phyloP scores from a whole-genome alignment of 2,797 vertebrate genomes.

The Microtus obscurus region DNA sequence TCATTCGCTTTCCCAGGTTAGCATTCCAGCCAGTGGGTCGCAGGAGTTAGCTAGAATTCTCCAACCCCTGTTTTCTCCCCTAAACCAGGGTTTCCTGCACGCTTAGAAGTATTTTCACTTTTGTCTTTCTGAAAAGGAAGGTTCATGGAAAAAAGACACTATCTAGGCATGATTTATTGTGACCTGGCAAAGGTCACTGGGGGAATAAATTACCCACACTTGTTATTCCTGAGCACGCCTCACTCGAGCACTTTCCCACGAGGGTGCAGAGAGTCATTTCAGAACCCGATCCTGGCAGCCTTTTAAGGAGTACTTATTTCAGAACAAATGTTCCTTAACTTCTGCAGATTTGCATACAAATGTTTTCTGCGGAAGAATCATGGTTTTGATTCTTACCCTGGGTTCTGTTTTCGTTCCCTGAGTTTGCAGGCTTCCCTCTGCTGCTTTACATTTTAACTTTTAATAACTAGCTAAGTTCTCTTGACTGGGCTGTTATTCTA shows the following conservation, averaged over 20 bases:
- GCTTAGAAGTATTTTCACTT: conserved; percentile 33
- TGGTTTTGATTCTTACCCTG: conserved; percentile 45
- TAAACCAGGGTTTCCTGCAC: background rate
- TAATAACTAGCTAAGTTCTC: background rate
- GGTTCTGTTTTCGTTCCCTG: conserved; percentile 39
- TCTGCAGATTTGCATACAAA: conserved; percentile 70
- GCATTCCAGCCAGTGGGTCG: background rate
- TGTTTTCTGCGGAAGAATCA: conserved; percentile 30
- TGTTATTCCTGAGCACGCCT: conserved; percentile 61
- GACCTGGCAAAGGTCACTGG: conserved; percentile 71
- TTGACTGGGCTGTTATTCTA: background rate
- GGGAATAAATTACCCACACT: conserved; percentile 74
- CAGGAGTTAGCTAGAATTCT: background rate
- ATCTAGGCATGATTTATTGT: conserved; percentile 72
- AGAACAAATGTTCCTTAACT: conserved; percentile 61
- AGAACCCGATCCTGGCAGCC: conserved; percentile 62
- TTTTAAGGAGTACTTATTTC: conserved; percentile 65
- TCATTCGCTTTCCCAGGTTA: background rate
- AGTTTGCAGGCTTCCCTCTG: background rate
- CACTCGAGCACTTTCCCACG: conserved; percentile 65
- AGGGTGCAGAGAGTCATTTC: conserved; percentile 68
- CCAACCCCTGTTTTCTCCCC: background rate
- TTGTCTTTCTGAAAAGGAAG: conserved; percentile 58
- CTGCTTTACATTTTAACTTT: conserved; percentile 13
- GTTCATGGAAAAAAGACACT: conserved; percentile 55